Evolutionary conservation across 2,113 vertebrate species (phyloP), one percentile per base, ranked within the genome.

Genomic region (Accipiter virgatus): DNA sequence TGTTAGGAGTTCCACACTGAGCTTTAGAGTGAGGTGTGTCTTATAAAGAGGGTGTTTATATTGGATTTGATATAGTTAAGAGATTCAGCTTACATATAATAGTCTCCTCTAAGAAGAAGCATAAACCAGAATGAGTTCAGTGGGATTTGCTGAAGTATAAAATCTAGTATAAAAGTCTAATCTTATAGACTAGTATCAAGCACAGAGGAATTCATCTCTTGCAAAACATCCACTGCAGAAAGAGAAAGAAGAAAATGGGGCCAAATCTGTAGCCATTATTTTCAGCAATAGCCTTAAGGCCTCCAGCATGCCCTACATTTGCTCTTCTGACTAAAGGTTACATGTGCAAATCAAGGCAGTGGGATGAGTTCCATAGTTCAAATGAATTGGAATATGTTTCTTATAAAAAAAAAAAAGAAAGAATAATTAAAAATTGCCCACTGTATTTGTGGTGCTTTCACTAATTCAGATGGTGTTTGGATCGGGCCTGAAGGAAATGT

Each of bases 21-120:
- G 88, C 80, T 94, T 89, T 95, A 81, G 93, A 95, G 73, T 77
- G 91, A 97, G 77, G 90, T 97, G 81, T 91, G 97, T 97, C 87
- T 95, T 96, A 91, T 96, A 96, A 97, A 97, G 84, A 90, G 93
- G 68, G 93, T 93, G 89, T 98, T 97, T 95, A 97, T 97, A 97
- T 97, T 97, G 86, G 79, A 97, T 88, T 97, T 97, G 85, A 96
- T 96, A 91, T 97, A 97, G 53, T 98, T 94, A 97, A 96, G 82
- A 95, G 55, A 97, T 97, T 96, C 78, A 96, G 45, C 34, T 97
- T 97, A 94, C 56, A 93, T 95, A 68, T 92, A 95, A 97, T 80
- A 93, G 67, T 92, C 81, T 97, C 43, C 73, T 79, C 80, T 94
- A 95, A 97, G 72, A 97, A 92, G 77, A 15, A 97, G 81, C 74